Evolutionary conservation across 2,888 invertebrate genomes (phyloP).

Genomic region (Diarsia brunnea): DNA sequence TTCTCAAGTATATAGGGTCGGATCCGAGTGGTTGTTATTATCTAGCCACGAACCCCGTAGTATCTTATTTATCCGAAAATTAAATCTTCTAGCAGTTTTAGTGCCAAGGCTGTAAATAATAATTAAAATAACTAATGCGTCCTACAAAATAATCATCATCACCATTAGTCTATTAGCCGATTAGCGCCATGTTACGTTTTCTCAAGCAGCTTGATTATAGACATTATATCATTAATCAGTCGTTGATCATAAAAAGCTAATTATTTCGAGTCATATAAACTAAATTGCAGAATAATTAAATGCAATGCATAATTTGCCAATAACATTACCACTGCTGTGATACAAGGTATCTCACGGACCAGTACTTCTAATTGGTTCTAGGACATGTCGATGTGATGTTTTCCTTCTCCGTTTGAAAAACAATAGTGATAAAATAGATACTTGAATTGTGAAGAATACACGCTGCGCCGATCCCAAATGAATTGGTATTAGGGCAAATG

Average conservation of each 20-base stretch:
- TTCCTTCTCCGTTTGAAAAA: too few species aligned
- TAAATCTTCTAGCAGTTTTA: neutral
- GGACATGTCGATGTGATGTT: too few species aligned
- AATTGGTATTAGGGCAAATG: too few species aligned
- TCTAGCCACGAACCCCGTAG: too few species aligned
- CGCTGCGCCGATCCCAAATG: too few species aligned
- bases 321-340: neutral
- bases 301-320: neutral
- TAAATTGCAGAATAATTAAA: neutral
- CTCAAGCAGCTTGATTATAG: neutral
- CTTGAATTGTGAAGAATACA: too few species aligned
- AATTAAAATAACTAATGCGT: neutral
- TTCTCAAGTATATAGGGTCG: too few species aligned
- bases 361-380: too few species aligned
- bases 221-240: slow-evolving; percentile 3
- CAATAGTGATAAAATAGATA: too few species aligned
- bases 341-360: neutral
- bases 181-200: neutral
- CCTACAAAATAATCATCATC: neutral
- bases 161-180: neutral
- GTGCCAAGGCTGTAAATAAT: slow-evolving; percentile 26
- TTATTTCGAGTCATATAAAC: neutral
- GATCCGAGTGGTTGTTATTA: too few species aligned
- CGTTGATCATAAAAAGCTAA: neutral
- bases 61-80: slow-evolving; percentile 7